Base-by-base conservation (phyloP, 2,888 invertebrate species). In the Platycheirus rosarum region DNA sequence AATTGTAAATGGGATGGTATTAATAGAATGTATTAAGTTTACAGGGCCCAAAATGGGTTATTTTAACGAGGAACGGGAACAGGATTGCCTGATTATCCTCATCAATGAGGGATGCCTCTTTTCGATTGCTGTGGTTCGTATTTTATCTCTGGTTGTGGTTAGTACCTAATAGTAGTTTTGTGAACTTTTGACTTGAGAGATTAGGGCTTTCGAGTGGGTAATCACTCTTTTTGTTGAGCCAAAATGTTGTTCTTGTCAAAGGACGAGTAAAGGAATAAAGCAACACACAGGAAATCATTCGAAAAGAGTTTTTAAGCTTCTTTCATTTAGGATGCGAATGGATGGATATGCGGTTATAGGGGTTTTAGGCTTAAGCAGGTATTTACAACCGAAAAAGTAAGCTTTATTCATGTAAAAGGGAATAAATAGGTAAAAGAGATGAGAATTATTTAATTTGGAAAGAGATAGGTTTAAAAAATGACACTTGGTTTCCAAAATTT, bases 21-120 rank as follows among this genome's bases (percentile, higher is more conserved):
- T 80, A 80, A 80, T 70, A 63, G 65, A 68, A 80, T 65, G 65
- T 69, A 75, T 75, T 79, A 79, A 74, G 74, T 69, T 79, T 75
- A 69, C 16, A 69, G 40, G n/a, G 26, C 16, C 40, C 42, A 55
- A 46, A 13, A 29, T 48, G 9, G 55, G 57, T 60, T 44, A 44
- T 60, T 44, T 14, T 23, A 62, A 55, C 23, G 40, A 13, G 40
- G 46, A 40, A 18, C 9, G 37, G 60, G 51, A 60, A 37, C n/a
- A 32, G 44, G 75, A 70, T 75, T 75, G 75, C 65, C 75, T 70
- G 75, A 75, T 80, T 70, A 80, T 75, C 70, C 46, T 40, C 66
- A 53, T 78, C 57, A 69, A 74, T 62, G 69, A 23, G 13, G 60
- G 46, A 35, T 53, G 23, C 18, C 13, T n/a, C 55, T 55, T 69